phyloP scores from a whole-genome alignment of 2,888 invertebrate species.

The Andrena hattorfiana region DNA sequence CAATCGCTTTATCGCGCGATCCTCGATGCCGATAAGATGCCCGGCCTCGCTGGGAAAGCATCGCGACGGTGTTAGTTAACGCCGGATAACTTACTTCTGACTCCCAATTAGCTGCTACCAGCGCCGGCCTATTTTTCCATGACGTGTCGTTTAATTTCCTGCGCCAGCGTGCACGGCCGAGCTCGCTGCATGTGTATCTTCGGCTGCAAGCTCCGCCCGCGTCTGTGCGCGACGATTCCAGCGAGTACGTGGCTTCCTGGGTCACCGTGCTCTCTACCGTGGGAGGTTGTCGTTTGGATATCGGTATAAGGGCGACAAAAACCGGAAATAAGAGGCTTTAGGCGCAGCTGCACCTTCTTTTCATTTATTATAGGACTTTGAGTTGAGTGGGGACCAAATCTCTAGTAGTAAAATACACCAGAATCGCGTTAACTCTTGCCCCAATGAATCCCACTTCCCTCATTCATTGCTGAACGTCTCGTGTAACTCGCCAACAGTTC shows the following conservation, averaged over 20 bases:
- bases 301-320: conserved; percentile 27
- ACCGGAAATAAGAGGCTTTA: background rate
- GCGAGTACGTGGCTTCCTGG: conserved; percentile 26
- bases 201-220: conserved; percentile 8
- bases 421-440: no score
- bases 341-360: background rate
- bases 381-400: no score
- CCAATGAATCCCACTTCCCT: background rate
- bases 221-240: conserved; percentile 3
- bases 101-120: conserved; percentile 34
- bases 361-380: no score
- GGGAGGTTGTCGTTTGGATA: conserved; percentile 42
- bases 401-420: no score
- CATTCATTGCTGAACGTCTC: background rate
- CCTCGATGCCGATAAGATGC: conserved; percentile 37
- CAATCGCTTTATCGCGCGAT: conserved; percentile 62
- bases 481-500: background rate
- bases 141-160: conserved; percentile 37
- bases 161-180: background rate
- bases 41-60: conserved; percentile 14
- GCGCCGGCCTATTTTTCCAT: conserved; percentile 41
- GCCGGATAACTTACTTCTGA: conserved; percentile 45
- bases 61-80: conserved; percentile 48
- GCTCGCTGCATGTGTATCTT: background rate
- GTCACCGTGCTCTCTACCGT: conserved; percentile 28